These are phyloP conservation scores for Pardosa pseudoannulata DNA, from an alignment of 2,888 invertebrate genomes.

Conservation along the genomic window DNA sequence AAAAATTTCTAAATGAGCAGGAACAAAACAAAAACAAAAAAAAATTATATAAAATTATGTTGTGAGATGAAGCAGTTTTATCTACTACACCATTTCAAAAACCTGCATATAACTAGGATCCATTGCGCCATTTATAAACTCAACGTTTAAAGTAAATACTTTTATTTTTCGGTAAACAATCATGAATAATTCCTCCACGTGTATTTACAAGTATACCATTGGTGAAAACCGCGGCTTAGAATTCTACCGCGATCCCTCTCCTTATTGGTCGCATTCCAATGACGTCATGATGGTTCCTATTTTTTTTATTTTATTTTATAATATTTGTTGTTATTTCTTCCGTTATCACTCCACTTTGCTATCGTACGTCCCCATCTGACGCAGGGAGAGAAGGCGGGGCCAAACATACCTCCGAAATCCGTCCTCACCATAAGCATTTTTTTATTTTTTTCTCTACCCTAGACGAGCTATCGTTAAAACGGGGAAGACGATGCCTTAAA, in stretches of 20 bases:
- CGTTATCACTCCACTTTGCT: not conserved
- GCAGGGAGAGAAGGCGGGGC: constrained; percentile 38
- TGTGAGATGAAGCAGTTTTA: too few relatives aligned
- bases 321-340: not conserved
- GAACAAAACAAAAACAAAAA: too few relatives aligned
- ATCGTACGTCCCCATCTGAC: constrained; percentile 46
- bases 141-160: too few relatives aligned
- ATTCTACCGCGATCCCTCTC: not conserved
- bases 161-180: too few relatives aligned
- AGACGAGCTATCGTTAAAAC: constrained; percentile 1
- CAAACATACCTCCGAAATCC: constrained; percentile 4
- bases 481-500: constrained; percentile 37
- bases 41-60: too few relatives aligned
- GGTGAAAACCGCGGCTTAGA: not conserved
- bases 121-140: too few relatives aligned
- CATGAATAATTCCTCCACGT: not conserved
- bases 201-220: not conserved
- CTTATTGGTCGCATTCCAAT: constrained; percentile 47
- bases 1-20: too few relatives aligned
- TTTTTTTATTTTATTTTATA: constrained; percentile 17
- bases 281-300: constrained; percentile 28
- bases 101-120: too few relatives aligned
- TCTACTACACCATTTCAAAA: too few relatives aligned
- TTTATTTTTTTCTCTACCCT: too few relatives aligned
- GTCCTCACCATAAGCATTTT: not conserved